Conservation (phyloP, 2,113 vertebrate species). For the Mormoops blainvillei region DNA sequence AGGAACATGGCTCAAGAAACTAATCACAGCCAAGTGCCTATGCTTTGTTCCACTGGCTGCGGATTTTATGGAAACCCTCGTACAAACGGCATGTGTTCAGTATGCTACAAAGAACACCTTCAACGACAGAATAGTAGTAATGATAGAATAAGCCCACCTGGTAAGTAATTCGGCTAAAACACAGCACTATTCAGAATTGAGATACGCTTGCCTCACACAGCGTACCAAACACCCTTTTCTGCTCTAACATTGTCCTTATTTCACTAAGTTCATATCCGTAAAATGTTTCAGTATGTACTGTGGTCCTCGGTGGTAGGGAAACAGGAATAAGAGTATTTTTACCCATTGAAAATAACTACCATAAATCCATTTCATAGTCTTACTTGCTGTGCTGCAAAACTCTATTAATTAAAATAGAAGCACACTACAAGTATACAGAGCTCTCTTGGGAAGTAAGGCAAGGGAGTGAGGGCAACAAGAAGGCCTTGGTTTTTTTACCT, state of each 20-base stretch:
- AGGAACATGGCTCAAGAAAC: constrained; percentile 92
- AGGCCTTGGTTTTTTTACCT: neutral
- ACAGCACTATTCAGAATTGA: neutral
- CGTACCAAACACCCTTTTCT: neutral
- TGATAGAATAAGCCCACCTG: constrained; percentile 87
- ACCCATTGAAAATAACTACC: neutral
- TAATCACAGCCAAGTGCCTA: constrained; percentile 90
- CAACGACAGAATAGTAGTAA: constrained; percentile 89
- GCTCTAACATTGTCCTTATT: no score
- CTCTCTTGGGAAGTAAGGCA: neutral
- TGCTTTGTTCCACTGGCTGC: constrained; percentile 91
- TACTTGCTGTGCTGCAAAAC: neutral
- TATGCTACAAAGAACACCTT: constrained; percentile 92
- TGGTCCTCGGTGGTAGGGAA: neutral
- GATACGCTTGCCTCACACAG: neutral
- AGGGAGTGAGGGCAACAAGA: neutral
- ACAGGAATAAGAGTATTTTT: neutral
- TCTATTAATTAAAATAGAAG: neutral
- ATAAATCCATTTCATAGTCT: neutral
- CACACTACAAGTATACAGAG: accelerated
- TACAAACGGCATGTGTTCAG: constrained; percentile 91
- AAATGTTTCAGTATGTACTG: neutral
- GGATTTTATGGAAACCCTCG: constrained; percentile 92
- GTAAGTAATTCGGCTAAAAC: constrained; percentile 75
- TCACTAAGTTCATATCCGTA: neutral